Evolutionary conservation across 1,140 invertebrate genomes (phyloP).

Genomic region (Andrena cerasifolii): DNA sequence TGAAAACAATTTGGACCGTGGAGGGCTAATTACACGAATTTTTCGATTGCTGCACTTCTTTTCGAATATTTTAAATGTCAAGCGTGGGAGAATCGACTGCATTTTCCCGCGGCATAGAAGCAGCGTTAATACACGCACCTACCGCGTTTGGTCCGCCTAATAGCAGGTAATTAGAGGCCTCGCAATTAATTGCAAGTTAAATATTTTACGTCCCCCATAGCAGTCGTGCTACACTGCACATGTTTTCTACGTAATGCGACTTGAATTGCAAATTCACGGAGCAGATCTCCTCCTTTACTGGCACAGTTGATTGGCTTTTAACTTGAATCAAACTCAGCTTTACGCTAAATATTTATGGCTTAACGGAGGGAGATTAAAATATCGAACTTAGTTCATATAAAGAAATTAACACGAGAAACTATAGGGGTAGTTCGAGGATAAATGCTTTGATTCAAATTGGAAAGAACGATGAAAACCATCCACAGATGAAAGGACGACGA

Average conservation of each 20-base stretch:
- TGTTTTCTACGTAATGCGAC: slow-evolving; percentile 6
- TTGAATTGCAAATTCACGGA: slow-evolving; percentile 14
- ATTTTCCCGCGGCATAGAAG: background rate
- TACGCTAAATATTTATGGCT: background rate
- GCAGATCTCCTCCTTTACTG: background rate
- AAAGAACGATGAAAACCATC: too few species aligned
- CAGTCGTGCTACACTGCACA: background rate
- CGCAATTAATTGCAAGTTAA: slow-evolving; percentile 43
- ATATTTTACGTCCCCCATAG: background rate
- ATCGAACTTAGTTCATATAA: background rate
- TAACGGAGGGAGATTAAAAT: background rate
- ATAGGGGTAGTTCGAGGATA: too few species aligned
- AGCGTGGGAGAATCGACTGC: background rate
- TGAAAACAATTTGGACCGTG: too few species aligned
- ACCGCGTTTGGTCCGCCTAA: background rate
- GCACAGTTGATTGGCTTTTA: background rate
- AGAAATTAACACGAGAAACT: background rate
- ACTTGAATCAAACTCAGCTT: background rate
- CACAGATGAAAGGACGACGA: too few species aligned
- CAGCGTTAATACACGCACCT: background rate
- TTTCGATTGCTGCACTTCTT: background rate
- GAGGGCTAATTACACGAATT: too few species aligned
- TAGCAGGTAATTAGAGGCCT: slow-evolving; percentile 5
- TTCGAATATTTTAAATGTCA: background rate
- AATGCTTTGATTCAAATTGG: background rate